Evolutionary conservation across 1,140 invertebrate species (phyloP).

Genomic region (Plectrocnemia conspersa): DNA sequence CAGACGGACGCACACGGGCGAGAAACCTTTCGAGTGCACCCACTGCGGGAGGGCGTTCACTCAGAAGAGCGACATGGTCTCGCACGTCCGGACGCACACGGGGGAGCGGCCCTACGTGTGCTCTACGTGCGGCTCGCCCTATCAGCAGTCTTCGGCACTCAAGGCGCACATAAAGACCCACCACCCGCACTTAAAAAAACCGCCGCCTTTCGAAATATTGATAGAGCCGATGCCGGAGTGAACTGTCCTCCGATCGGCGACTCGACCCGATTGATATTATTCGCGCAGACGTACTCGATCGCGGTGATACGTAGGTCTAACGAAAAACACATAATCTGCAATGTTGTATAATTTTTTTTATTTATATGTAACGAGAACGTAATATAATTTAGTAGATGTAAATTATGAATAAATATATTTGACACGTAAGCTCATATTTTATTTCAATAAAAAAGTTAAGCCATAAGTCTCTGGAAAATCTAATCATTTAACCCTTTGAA

Average conservation of each 20-base stretch:
- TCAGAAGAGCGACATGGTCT: constrained; percentile 33
- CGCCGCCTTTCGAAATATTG: constrained; percentile 1
- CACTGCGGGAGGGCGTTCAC: constrained; percentile 29
- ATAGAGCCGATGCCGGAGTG: background rate
- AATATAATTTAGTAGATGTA: too few relatives aligned
- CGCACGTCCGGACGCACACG: constrained; percentile 33
- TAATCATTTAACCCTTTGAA: too few relatives aligned
- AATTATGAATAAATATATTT: too few relatives aligned
- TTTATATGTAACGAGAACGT: too few relatives aligned
- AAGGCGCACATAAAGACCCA: constrained; percentile 31
- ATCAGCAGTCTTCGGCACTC: constrained; percentile 31
- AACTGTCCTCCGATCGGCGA: background rate
- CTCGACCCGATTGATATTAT: background rate
- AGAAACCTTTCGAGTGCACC: constrained; percentile 53
- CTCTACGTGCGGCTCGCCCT: constrained; percentile 22
- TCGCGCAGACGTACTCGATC: too few relatives aligned
- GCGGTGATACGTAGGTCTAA: too few relatives aligned
- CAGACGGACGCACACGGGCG: constrained; percentile 60
- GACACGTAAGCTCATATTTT: too few relatives aligned
- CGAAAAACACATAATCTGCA: too few relatives aligned
- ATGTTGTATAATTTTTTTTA: too few relatives aligned
- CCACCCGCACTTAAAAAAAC: constrained; percentile 21
- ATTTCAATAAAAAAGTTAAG: too few relatives aligned
- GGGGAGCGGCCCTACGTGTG: constrained; percentile 32
- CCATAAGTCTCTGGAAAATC: too few relatives aligned